Conservation (phyloP, 1,140 invertebrate genomes). For the Thalassaphorura encarpata region DNA sequence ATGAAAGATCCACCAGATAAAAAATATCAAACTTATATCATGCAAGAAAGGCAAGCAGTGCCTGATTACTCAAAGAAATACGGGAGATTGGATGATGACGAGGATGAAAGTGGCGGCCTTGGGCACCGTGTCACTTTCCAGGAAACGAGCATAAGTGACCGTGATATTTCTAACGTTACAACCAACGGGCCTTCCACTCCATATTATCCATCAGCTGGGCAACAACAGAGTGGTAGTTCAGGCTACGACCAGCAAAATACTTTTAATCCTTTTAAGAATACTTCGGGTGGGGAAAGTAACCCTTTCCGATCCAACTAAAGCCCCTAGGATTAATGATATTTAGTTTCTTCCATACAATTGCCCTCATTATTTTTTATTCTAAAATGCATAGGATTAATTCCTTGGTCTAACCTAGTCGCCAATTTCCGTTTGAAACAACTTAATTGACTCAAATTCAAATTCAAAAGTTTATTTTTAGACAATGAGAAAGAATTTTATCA, state of each 20-base stretch:
- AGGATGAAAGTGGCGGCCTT: slow-evolving; percentile 17
- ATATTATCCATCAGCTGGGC: not conserved
- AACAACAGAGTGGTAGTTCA: not conserved
- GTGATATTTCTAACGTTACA: not conserved
- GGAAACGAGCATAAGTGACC: slow-evolving; percentile 31
- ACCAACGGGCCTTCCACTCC: slow-evolving; percentile 24
- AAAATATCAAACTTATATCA: slow-evolving; percentile 85
- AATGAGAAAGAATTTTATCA: not conserved
- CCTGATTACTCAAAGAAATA: slow-evolving; percentile 30
- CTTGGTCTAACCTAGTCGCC: no score
- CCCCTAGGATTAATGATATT: no score
- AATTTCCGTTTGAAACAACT: no score
- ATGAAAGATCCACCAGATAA: slow-evolving; percentile 84
- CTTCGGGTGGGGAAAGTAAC: slow-evolving; percentile 9
- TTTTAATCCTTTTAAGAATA: slow-evolving; percentile 25
- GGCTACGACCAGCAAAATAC: slow-evolving; percentile 1
- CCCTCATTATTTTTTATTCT: no score
- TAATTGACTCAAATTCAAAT: no score
- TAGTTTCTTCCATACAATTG: no score
- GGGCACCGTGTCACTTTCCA: slow-evolving; percentile 31
- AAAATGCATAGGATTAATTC: no score
- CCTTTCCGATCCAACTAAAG: slow-evolving; percentile 26
- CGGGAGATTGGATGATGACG: slow-evolving; percentile 27
- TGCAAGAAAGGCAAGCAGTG: slow-evolving; percentile 55
- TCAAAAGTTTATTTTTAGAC: no score